Conservation (phyloP, 2,888 invertebrate genomes). For the Nyleta sp. region DNA sequence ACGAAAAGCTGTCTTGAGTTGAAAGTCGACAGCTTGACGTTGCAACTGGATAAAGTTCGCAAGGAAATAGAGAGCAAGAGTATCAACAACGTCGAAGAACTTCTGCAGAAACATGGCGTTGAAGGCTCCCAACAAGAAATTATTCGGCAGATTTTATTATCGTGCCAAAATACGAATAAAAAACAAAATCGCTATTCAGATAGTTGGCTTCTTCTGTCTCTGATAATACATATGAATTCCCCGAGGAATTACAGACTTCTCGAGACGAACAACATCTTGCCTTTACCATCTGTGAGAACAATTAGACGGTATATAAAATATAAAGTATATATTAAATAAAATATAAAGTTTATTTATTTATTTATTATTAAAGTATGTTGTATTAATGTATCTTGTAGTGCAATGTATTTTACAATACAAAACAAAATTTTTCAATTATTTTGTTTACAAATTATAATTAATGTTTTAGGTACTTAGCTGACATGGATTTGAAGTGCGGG, state of each 20-base stretch:
- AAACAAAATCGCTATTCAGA: constrained; percentile 15
- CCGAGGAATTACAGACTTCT: neutral
- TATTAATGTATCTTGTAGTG: too few relatives aligned
- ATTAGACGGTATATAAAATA: constrained; percentile 1
- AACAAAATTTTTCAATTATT: too few relatives aligned
- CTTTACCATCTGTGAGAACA: constrained; percentile 11
- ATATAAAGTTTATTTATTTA: too few relatives aligned
- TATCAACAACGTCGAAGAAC: neutral
- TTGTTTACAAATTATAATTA: too few relatives aligned
- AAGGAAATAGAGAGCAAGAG: neutral
- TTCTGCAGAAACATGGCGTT: neutral
- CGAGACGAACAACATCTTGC: neutral
- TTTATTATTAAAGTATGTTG: too few relatives aligned
- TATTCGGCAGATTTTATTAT: neutral
- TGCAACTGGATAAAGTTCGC: neutral
- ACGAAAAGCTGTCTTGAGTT: neutral
- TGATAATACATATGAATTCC: constrained; percentile 13
- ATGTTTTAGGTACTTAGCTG: too few relatives aligned
- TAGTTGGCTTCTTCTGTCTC: neutral
- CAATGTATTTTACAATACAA: too few relatives aligned
- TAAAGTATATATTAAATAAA: too few relatives aligned
- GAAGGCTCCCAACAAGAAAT: neutral
- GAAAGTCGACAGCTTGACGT: neutral
- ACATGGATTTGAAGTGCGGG: too few relatives aligned
- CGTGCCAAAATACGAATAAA: neutral